These are phyloP conservation scores for Oscheius sp. DNA, from an alignment of 2,888 invertebrate species.

Conservation along the genomic window DNA sequence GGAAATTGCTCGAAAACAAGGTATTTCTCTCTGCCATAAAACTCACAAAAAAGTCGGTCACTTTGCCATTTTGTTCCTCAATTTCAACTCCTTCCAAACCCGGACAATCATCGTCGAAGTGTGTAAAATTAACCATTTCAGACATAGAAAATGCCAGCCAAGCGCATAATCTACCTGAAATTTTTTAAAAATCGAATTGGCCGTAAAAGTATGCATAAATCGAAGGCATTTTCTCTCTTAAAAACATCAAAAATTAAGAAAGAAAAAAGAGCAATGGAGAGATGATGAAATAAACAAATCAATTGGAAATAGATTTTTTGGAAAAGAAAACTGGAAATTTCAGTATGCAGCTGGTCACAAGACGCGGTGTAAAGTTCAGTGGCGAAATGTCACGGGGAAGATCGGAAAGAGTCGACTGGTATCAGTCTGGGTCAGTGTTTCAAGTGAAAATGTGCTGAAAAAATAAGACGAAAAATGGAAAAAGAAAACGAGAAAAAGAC, in stretches of 20 bases:
- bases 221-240: too few species aligned
- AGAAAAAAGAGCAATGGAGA: background rate
- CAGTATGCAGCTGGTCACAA: background rate
- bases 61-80: background rate
- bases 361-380: background rate
- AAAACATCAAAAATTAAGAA: background rate
- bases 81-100: background rate
- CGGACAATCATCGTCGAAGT: background rate
- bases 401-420: too few species aligned
- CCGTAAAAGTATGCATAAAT: too few species aligned
- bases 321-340: background rate
- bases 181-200: background rate
- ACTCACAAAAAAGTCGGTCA: background rate
- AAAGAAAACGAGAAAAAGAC: background rate
- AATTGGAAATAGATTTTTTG: background rate
- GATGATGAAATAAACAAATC: background rate
- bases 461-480: background rate
- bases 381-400: too few species aligned
- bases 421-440: background rate
- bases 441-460: background rate
- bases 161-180: background rate
- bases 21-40: too few species aligned
- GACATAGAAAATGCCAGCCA: background rate
- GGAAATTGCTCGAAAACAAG: background rate
- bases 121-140: conserved; percentile 22